Percentiles rank a stretch among this genome's conserved stretches.
phyloP scores from a whole-genome alignment of 2,113 vertebrate species.

The Bolborhynchus lineola region DNA sequence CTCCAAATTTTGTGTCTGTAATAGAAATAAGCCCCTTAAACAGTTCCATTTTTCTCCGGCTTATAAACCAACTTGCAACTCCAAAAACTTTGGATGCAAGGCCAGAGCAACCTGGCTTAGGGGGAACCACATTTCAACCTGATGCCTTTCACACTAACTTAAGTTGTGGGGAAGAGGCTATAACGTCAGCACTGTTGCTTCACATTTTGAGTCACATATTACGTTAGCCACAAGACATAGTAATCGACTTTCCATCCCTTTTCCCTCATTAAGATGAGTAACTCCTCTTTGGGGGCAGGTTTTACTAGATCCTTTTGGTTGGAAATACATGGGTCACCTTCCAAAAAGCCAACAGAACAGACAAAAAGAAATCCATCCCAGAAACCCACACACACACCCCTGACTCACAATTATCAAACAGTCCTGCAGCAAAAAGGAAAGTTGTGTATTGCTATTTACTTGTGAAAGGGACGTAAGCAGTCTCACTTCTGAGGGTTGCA shows the following conservation, averaged over 20 bases:
- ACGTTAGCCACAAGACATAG: conserved; percentile 16
- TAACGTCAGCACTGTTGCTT: conserved; percentile 37
- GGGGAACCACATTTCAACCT: not conserved
- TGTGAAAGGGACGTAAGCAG: not conserved
- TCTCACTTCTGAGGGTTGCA: accelerated
- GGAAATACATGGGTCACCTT: conserved; percentile 5
- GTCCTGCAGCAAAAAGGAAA: not conserved
- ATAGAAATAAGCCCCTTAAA: not conserved
- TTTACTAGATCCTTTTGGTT: conserved; percentile 5
- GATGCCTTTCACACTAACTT: not conserved
- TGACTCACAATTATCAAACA: not conserved
- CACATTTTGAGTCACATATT: conserved; percentile 46
- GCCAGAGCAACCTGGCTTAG: not conserved
- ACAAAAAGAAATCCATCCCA: not conserved
- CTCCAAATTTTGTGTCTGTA: not conserved
- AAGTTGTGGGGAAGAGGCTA: not conserved
- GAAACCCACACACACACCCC: not conserved
- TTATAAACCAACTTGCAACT: not conserved
- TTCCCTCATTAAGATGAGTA: not conserved
- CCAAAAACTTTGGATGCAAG: not conserved
- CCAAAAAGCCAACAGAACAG: not conserved
- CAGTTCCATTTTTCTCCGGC: not conserved
- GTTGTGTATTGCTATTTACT: not conserved
- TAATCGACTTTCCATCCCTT: conserved; percentile 46
- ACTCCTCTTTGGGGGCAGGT: not conserved